Evolutionary conservation across 30 jellyfish, hydroid and myxozoan genomes (phyloP).

Genomic region (Aurelia sp.): DNA sequence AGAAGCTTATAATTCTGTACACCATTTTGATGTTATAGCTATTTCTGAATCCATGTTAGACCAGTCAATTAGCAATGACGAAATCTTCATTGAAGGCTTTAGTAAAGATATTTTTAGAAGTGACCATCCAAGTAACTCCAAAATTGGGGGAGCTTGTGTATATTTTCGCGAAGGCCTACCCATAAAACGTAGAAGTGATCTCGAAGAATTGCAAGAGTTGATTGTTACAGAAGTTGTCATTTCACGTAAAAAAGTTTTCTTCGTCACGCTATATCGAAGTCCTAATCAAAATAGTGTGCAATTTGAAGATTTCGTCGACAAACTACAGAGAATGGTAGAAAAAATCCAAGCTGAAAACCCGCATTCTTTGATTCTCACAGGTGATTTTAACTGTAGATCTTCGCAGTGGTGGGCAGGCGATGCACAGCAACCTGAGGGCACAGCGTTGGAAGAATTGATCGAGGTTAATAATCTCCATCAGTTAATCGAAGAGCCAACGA

Average conservation of each 20-base stretch:
- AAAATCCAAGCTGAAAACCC: background rate
- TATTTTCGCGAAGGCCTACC: too few species aligned
- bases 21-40: too few species aligned
- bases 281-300: conserved; percentile 28
- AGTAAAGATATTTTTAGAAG: too few species aligned
- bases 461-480: conserved; percentile 28
- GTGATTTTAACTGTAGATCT: too few species aligned
- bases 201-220: conserved; percentile 28
- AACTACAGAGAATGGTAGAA: conserved; percentile 1
- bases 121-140: too few species aligned
- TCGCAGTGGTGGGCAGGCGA: too few species aligned
- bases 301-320: conserved; percentile 5
- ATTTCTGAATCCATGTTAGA: too few species aligned
- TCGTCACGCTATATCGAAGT: conserved; percentile 14
- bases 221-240: conserved; percentile 11
- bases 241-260: background rate
- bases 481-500: conserved; percentile 17
- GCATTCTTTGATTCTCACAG: too few species aligned
- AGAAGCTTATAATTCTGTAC: too few species aligned
- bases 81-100: too few species aligned
- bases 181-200: conserved; percentile 23
- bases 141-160: too few species aligned
- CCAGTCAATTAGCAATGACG: too few species aligned
- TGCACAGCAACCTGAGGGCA: conserved; percentile 9
- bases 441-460: conserved; percentile 21